A percentile compares a stretch with the other conserved stretches of the same genome.
Evolutionary conservation across 1,140 invertebrate genomes (phyloP).

Genomic region (Heliconius nattereri): DNA sequence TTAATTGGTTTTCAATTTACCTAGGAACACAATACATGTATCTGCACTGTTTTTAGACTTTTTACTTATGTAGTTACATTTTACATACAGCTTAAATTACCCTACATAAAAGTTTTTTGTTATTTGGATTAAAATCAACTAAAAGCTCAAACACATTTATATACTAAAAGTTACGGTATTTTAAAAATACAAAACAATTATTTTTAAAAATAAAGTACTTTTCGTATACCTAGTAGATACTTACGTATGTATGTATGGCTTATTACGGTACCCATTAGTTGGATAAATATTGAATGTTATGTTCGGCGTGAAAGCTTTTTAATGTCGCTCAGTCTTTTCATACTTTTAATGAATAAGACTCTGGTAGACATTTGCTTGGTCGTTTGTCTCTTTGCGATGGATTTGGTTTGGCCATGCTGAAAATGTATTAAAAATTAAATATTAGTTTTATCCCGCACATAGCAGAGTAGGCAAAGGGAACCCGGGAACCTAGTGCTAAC

Average conservation of each 20-base stretch:
- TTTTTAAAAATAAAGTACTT: neutral
- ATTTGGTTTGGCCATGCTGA: neutral
- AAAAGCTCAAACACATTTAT: neutral
- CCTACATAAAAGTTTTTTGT: neutral
- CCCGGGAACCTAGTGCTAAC: too few relatives aligned
- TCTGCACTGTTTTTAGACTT: too few relatives aligned
- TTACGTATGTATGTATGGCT: neutral
- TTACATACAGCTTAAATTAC: too few relatives aligned
- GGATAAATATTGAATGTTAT: slow-evolving; percentile 7
- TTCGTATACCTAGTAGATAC: neutral
- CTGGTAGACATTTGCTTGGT: neutral
- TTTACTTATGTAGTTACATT: too few relatives aligned
- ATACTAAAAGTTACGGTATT: neutral
- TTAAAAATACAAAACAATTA: neutral
- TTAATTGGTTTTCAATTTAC: too few relatives aligned
- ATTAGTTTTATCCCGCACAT: too few relatives aligned
- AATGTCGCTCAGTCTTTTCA: neutral
- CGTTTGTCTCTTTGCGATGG: neutral
- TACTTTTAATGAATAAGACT: slow-evolving; percentile 7
- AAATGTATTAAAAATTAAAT: neutral
- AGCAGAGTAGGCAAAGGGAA: too few relatives aligned
- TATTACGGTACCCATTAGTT: slow-evolving; percentile 2
- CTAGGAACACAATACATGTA: too few relatives aligned
- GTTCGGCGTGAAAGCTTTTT: slow-evolving; percentile 14
- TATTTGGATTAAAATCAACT: neutral